Base-by-base conservation (phyloP, 2,113 vertebrate species). In the Zosterops japonicus region DNA sequence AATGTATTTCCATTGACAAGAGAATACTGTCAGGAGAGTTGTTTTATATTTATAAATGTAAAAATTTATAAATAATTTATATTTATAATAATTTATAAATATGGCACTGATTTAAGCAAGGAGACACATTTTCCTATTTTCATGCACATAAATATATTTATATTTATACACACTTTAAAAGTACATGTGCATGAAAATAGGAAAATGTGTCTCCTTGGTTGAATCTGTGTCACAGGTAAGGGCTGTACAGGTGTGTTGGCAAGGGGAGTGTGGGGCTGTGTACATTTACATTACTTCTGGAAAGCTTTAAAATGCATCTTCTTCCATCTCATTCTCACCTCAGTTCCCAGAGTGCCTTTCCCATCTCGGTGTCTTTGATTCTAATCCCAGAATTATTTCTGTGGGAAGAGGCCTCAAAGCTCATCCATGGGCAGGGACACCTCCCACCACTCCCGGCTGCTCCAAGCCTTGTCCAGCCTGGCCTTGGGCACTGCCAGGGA, bases 1-100 rank as follows among this genome's bases (percentile, higher is more conserved):
- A 52, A 28, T 74, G 5, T 76, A 59, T 90, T 96, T 91, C 85
- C 68, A 25, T 42, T 72, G 90, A 67, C 75, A 90, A 35, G 84
- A 74, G 80, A 90, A 71, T 11, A 8, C 39, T 72, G 59, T 39
- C 53, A 93, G 60, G 82, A 78, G 71, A 68, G 68, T 72, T 29
- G 42, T 20, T 49, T 46, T 74, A 13, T 46, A 39, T 39, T 39
- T 39, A 39, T 39, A 39, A 39, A 39, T 39, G 36, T 39, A 39
- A 39, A 39, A 10, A 39, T 39, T 39, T 39, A 39, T 39, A 39
- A 39, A 39, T 39, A 39, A 39, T 39, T 39, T 31, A 5, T 27
- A 44, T 39, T 41, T 39, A 67, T 28, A 52, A 39, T 39, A 39
- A 12, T 39, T 39, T 39, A 39, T 39, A 39, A 39, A 39, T 39